Base-by-base conservation (phyloP, 2,113 vertebrate species). In the Carettochelys insculpta region DNA sequence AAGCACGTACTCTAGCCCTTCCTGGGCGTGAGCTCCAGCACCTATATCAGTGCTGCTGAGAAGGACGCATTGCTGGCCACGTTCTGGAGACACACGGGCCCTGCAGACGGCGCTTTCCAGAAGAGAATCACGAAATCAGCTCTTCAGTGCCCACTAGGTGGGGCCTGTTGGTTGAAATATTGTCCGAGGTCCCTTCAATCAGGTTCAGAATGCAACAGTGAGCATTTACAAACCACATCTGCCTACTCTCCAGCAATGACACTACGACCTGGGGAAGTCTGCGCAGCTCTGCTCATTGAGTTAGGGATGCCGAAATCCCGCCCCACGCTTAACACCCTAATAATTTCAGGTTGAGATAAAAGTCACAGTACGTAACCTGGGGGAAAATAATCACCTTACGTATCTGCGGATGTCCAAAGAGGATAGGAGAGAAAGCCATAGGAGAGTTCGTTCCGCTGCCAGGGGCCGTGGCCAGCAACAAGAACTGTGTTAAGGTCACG, bases 71-170 rank as follows among this genome's bases (percentile, higher is more conserved):
- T 65, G 61, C 61, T 65, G 31, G n/a, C 3, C 17, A 17, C 27
- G 17, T 31, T 54, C 38, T 4, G 6, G 71, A 43, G 38, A 73
- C 41, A 45, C 41, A 27, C 5, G 11, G 41, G 24, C 41, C 13
- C 41, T 45, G 25, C 24, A 41, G 22, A 45, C 24, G 43, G 24
- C 71, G 45, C 41, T 75, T 75, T 75, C 61, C 6, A 45, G 25
- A 75, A 43, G 11, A 43, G 41, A 45, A 75, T 27, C 25, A 73
- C 11, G 41, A 45, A 75, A 75, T 8, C 22, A 75, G n/a, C 34
- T 68, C 61, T 38, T 34, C n/a, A 27, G 41, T 52, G 71, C 58
- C 96, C 96, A 91, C 96, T 97, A 97, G 95, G 86, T 95, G 96
- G 96, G 90, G 96, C 95, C 87, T 96, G 83, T 90, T 65, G 87